Percentiles rank a stretch among this genome's conserved stretches.
These are phyloP conservation scores for Xyrauchen texanus DNA, from an alignment of 2,113 vertebrate species.

Conservation along the genomic window DNA sequence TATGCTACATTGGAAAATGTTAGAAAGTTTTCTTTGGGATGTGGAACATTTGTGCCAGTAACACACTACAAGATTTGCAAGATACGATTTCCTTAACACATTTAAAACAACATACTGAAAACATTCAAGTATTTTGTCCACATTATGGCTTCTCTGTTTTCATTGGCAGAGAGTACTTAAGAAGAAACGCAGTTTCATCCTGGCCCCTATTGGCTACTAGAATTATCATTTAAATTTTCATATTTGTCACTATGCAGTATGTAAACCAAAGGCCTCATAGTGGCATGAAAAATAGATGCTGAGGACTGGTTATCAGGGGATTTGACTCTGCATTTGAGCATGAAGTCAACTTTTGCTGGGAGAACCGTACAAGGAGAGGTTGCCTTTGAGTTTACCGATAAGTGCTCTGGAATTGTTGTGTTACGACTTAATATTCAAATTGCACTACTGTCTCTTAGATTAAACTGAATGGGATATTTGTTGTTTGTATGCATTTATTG, in stretches of 20 bases:
- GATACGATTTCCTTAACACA: no score
- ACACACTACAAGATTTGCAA: no score
- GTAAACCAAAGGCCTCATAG: not conserved
- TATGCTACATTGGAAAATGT: no score
- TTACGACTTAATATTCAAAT: slow-evolving; percentile 62
- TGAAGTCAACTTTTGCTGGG: slow-evolving; percentile 40
- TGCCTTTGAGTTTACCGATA: slow-evolving; percentile 41
- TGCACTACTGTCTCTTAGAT: slow-evolving; percentile 22
- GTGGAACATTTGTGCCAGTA: no score
- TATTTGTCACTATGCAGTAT: not conserved
- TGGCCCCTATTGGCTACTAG: not conserved
- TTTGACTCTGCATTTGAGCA: not conserved
- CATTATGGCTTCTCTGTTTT: no score
- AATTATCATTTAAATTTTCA: slow-evolving; percentile 9
- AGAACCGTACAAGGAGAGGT: slow-evolving; percentile 46
- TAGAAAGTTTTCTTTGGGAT: no score
- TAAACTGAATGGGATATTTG: slow-evolving; percentile 10
- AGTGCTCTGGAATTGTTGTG: slow-evolving; percentile 37
- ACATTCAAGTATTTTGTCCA: no score
- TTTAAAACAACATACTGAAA: no score
- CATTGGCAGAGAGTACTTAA: no score
- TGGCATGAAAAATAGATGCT: slow-evolving; percentile 23
- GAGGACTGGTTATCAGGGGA: slow-evolving; percentile 3
- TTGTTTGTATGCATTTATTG: not conserved
- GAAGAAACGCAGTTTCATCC: slow-evolving; percentile 12